phyloP scores from a whole-genome alignment of 1,140 invertebrate genomes.

The Gonatopus flavifemur region DNA sequence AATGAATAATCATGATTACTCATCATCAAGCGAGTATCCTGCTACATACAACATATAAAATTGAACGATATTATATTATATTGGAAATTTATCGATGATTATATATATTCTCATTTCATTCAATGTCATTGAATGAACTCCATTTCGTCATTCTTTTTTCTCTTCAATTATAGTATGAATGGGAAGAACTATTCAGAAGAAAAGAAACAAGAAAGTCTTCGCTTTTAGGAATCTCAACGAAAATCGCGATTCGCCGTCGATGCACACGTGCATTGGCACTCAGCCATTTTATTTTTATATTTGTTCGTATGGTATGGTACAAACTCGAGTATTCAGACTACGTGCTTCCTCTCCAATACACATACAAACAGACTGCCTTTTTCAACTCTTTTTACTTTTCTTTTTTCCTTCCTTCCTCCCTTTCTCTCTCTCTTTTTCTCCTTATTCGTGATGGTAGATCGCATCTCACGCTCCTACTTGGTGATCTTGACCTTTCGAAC shows the following conservation, averaged over 20 bases:
- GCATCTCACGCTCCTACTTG: slow-evolving; percentile 23
- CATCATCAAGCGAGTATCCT: too few relatives aligned
- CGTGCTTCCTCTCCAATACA: too few relatives aligned
- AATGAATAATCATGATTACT: too few relatives aligned
- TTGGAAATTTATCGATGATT: too few relatives aligned
- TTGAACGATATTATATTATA: too few relatives aligned
- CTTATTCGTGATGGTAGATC: slow-evolving; percentile 22
- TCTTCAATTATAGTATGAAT: too few relatives aligned
- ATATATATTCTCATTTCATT: too few relatives aligned
- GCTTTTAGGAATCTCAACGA: slow-evolving; percentile 9
- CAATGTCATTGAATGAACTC: too few relatives aligned
- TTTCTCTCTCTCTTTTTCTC: slow-evolving; percentile 10
- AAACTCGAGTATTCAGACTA: slow-evolving; percentile 2
- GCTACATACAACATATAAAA: too few relatives aligned
- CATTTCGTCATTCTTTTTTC: too few relatives aligned
- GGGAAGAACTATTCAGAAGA: too few relatives aligned
- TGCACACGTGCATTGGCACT: slow-evolving; percentile 32
- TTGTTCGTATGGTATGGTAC: slow-evolving; percentile 5
- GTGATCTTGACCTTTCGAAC: slow-evolving; percentile 38
- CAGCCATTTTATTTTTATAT: slow-evolving; percentile 36
- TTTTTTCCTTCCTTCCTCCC: slow-evolving; percentile 11
- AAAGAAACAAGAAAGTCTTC: not conserved
- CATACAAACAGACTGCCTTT: slow-evolving; percentile 4
- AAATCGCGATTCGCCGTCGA: slow-evolving; percentile 22
- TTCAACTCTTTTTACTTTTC: slow-evolving; percentile 10